Percentiles rank a stretch among this genome's conserved stretches.
Conservation (phyloP, 2,113 vertebrate genomes). For the Corythaixoides concolor region DNA sequence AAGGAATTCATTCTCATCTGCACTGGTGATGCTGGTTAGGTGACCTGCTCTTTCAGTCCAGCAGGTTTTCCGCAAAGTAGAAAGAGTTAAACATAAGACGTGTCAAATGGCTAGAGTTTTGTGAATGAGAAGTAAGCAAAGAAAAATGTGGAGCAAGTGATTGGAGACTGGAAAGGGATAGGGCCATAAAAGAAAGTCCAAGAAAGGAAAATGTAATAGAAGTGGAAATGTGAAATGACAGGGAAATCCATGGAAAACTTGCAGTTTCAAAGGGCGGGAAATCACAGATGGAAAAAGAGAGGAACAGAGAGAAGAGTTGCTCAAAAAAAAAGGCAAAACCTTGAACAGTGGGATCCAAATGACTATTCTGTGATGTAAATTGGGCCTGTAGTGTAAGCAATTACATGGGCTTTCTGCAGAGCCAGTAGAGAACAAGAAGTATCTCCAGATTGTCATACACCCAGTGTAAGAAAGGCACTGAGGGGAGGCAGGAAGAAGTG, state of each 20-base stretch:
- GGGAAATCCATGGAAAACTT: not conserved
- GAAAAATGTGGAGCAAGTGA: not conserved
- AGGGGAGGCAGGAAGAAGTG: not conserved
- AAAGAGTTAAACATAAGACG: not conserved
- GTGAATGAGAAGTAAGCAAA: not conserved
- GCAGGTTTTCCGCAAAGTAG: not conserved
- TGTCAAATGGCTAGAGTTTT: not conserved
- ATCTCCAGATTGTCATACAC: not conserved
- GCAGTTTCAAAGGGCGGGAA: not conserved
- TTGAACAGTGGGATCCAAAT: not conserved
- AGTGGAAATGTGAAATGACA: not conserved
- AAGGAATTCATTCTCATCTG: not conserved
- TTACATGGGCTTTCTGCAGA: not conserved
- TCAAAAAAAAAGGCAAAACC: not conserved
- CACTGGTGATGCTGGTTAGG: not conserved
- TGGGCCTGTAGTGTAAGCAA: not conserved
- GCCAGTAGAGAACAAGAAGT: not conserved
- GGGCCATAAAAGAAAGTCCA: not conserved
- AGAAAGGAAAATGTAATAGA: not conserved
- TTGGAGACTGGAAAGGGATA: not conserved
- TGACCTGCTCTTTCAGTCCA: not conserved
- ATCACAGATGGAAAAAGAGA: not conserved
- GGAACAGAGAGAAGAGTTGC: not conserved
- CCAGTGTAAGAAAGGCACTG: not conserved
- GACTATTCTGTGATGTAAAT: not conserved